phyloP scores from a whole-genome alignment of 1,140 invertebrate genomes.

The Psix sp. region DNA sequence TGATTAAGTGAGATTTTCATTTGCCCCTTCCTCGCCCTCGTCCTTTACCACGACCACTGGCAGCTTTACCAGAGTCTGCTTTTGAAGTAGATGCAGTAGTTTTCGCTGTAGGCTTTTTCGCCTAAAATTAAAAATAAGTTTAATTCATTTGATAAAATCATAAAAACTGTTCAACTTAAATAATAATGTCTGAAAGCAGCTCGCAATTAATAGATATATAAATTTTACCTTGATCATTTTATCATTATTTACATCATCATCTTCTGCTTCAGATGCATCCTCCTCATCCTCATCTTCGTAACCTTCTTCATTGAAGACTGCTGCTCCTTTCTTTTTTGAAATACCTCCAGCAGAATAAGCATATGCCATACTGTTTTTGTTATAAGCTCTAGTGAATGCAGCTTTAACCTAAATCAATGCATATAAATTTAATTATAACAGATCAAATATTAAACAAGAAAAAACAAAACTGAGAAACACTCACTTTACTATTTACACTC shows the following conservation, averaged over 20 bases:
- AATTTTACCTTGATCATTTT: constrained; percentile 84
- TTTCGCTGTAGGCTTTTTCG: constrained; percentile 63
- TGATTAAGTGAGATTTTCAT: constrained; percentile 10
- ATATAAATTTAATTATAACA: constrained; percentile 3
- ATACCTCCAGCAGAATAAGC: constrained; percentile 82
- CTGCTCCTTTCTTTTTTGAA: constrained; percentile 76
- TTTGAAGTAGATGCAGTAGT: constrained; percentile 33
- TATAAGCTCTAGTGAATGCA: constrained; percentile 94
- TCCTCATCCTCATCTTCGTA: constrained; percentile 74
- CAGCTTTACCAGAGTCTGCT: constrained; percentile 33
- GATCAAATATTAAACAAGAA: constrained; percentile 6
- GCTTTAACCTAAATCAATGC: constrained; percentile 83
- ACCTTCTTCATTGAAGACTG: constrained; percentile 71
- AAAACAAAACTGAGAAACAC: background rate
- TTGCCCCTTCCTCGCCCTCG: constrained; percentile 64
- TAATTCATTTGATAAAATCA: constrained; percentile 1
- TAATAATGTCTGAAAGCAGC: too few species aligned
- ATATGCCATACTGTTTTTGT: constrained; percentile 86
- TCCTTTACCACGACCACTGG: constrained; percentile 44
- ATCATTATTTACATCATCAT: constrained; percentile 84
- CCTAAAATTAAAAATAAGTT: constrained; percentile 58
- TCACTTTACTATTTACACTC: constrained; percentile 87
- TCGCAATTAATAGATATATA: constrained; percentile 8
- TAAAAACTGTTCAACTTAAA: too few species aligned
- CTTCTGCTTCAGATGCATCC: constrained; percentile 79